A percentile compares a stretch with the other conserved stretches of the same genome.
These are phyloP conservation scores for Gnathonemus echidnorhynchus DNA, from an alignment of 2,113 vertebrate species.

Conservation along the genomic window DNA sequence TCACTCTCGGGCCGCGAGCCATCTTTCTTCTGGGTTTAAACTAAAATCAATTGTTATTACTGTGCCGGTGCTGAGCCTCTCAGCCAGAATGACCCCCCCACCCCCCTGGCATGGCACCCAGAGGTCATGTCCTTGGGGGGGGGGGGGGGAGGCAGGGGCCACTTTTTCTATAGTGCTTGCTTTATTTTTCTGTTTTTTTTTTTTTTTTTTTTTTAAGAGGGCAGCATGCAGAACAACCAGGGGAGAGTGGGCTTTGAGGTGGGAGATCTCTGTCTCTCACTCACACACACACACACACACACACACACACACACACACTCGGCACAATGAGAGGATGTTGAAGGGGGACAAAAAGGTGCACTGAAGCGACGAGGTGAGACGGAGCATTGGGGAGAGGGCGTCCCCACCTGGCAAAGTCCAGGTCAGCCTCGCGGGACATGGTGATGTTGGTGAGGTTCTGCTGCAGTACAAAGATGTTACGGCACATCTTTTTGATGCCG, in stretches of 20 bases:
- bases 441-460: conserved; percentile 99
- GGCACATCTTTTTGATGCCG: conserved; percentile 98
- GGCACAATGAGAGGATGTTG: not conserved
- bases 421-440: conserved; percentile 94
- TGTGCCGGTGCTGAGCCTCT: conserved; percentile 45
- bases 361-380: not conserved
- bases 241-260: not conserved
- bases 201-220: not conserved
- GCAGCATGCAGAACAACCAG: not conserved
- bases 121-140: not conserved
- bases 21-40: conserved; percentile 47
- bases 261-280: not conserved
- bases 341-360: not conserved
- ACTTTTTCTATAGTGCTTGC: not conserved
- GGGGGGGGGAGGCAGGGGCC: not conserved
- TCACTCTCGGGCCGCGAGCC: conserved; percentile 35
- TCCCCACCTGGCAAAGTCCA: conserved; percentile 88
- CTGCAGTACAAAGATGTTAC: conserved; percentile 97
- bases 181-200: not conserved
- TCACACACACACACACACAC: not conserved
- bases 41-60: conserved; percentile 61
- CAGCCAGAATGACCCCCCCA: conserved; percentile 6
- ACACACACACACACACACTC: not conserved
- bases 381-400: not conserved
- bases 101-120: not conserved